These are phyloP conservation scores for Nanger granti DNA, from an alignment of 2,113 vertebrate species.

Conservation along the genomic window DNA sequence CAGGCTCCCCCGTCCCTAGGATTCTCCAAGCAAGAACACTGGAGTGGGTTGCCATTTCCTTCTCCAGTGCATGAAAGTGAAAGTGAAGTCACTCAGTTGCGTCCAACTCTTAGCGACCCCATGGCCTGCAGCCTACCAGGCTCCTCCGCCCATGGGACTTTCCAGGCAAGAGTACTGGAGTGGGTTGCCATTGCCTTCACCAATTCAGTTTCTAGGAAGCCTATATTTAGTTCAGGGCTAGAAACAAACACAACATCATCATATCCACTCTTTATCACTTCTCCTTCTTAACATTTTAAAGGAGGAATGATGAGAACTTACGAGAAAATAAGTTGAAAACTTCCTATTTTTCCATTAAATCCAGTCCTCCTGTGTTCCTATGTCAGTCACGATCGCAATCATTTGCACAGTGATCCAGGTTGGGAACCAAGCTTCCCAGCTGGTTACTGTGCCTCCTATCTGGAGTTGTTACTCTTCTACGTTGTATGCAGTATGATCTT, in stretches of 20 bases:
- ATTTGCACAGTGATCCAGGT: background rate
- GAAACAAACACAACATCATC: background rate
- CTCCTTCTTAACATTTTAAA: background rate
- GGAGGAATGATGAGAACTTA: background rate
- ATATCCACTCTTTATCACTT: background rate
- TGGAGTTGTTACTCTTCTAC: background rate
- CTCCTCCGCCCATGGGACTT: too few relatives aligned
- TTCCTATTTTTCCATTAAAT: background rate
- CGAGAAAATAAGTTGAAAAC: background rate
- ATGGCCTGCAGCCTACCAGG: too few relatives aligned
- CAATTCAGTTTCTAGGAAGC: background rate
- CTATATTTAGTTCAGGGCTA: background rate
- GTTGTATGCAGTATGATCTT: background rate
- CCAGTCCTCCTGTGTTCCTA: background rate
- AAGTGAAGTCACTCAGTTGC: too few relatives aligned
- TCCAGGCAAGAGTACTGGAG: too few relatives aligned
- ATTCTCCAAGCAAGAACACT: too few relatives aligned
- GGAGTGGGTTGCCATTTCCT: too few relatives aligned
- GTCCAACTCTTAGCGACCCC: too few relatives aligned
- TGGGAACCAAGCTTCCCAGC: background rate
- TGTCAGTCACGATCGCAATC: background rate
- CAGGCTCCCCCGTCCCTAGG: too few relatives aligned
- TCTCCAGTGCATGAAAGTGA: too few relatives aligned
- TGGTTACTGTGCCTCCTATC: background rate
- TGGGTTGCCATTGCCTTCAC: too few relatives aligned